Evolutionary conservation across 2,113 vertebrate genomes (phyloP).

Genomic region (Edolisoma coerulescens): DNA sequence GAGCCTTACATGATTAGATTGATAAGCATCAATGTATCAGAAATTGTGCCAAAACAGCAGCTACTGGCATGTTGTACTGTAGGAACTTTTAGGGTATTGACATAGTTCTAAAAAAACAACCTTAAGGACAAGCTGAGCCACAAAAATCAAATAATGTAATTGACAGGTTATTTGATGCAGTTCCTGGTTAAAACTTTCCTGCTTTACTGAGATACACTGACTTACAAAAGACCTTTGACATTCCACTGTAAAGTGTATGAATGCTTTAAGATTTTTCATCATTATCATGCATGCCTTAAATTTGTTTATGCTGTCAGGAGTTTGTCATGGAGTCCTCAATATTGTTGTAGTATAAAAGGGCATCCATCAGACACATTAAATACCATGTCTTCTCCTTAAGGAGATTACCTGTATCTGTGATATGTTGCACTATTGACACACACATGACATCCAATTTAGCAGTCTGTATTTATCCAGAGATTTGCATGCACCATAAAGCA

Average conservation of each 20-base stretch:
- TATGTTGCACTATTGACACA: not conserved
- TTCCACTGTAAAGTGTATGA: not conserved
- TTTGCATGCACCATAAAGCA: constrained; percentile 40
- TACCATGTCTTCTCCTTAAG: not conserved
- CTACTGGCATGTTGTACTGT: not conserved
- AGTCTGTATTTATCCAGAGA: constrained; percentile 11
- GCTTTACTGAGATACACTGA: not conserved
- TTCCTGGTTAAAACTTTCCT: not conserved
- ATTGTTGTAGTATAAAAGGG: not conserved
- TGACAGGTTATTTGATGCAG: not conserved
- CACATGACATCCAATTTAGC: not conserved
- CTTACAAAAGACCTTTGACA: constrained; percentile 25
- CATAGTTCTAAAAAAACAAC: constrained; percentile 17
- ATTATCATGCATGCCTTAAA: not conserved
- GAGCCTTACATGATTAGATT: constrained; percentile 41
- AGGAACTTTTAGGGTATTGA: constrained; percentile 24
- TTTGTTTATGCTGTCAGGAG: constrained; percentile 8
- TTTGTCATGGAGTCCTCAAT: not conserved
- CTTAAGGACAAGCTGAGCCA: constrained; percentile 19
- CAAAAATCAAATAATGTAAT: constrained; percentile 4
- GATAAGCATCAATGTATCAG: constrained; percentile 32
- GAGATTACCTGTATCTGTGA: not conserved
- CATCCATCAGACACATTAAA: constrained; percentile 1
- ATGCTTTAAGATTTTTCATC: constrained; percentile 13
- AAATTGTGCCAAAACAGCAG: constrained; percentile 34